These are phyloP conservation scores for Ellobius talpinus DNA, from an alignment of 2,113 vertebrate species.

Conservation along the genomic window DNA sequence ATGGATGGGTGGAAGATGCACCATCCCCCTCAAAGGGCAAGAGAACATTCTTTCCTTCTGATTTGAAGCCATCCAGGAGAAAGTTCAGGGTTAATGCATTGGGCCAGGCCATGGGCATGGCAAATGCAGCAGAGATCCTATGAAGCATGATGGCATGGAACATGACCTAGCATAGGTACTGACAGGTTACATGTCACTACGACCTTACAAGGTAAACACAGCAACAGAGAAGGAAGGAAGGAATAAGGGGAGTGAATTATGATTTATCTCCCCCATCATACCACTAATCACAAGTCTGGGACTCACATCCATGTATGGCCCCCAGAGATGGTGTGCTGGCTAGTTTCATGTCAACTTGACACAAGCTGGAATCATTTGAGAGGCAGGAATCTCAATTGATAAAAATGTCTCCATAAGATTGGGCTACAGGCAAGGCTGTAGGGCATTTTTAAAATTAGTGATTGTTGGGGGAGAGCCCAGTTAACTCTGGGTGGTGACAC, in stretches of 20 bases:
- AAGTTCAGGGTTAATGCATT: neutral
- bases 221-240: neutral
- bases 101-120: neutral
- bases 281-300: neutral
- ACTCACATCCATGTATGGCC: neutral
- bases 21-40: neutral
- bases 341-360: neutral
- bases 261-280: neutral
- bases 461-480: neutral
- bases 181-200: rapidly evolving
- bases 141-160: rapidly evolving
- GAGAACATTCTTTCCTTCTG: neutral
- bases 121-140: neutral
- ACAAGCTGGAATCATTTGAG: neutral
- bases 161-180: rapidly evolving
- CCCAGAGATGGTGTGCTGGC: neutral
- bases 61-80: neutral
- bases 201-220: neutral
- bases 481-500: neutral
- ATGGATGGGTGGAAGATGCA: neutral
- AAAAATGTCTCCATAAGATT: too few species aligned
- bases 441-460: neutral
- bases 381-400: neutral
- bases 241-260: too few species aligned
- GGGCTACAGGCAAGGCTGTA: too few species aligned